Evolutionary conservation across 2,888 invertebrate genomes (phyloP).

Genomic region (Chalcosyrphus nemorum): DNA sequence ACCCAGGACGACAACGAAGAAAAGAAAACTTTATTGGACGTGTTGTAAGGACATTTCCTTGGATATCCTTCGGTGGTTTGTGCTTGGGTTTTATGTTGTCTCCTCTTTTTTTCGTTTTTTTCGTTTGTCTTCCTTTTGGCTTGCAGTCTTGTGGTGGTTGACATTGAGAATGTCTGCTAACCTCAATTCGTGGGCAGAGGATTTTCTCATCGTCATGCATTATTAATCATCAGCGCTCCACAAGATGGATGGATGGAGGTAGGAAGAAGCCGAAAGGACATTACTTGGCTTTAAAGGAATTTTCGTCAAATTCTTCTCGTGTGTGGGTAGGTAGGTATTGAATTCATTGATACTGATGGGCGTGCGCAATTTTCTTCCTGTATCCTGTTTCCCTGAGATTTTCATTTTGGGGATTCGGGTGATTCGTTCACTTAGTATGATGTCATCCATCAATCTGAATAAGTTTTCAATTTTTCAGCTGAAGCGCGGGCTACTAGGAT

Average conservation of each 20-base stretch:
- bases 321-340: not conserved
- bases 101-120: not conserved
- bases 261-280: not conserved
- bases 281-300: not conserved
- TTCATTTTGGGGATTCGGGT: not conserved
- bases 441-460: slow-evolving; percentile 33
- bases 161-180: slow-evolving; percentile 33
- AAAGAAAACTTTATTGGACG: slow-evolving; percentile 16
- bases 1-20: not conserved
- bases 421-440: slow-evolving; percentile 6
- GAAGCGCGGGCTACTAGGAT: not conserved
- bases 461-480: slow-evolving; percentile 9
- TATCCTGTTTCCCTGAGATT: not conserved
- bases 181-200: slow-evolving; percentile 20
- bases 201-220: slow-evolving; percentile 42
- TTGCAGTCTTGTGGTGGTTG: slow-evolving; percentile 20
- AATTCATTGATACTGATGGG: slow-evolving; percentile 25
- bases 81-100: not conserved
- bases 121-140: not conserved
- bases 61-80: slow-evolving; percentile 14
- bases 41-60: slow-evolving; percentile 37
- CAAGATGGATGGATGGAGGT: not conserved
- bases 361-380: slow-evolving; percentile 2
- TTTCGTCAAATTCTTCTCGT: not conserved
- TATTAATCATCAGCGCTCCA: slow-evolving; percentile 39